Percentiles rank a stretch among this genome's conserved stretches.
These are phyloP conservation scores for Pangasianodon hypophthalmus DNA, from an alignment of 2,113 vertebrate genomes.

Conservation along the genomic window DNA sequence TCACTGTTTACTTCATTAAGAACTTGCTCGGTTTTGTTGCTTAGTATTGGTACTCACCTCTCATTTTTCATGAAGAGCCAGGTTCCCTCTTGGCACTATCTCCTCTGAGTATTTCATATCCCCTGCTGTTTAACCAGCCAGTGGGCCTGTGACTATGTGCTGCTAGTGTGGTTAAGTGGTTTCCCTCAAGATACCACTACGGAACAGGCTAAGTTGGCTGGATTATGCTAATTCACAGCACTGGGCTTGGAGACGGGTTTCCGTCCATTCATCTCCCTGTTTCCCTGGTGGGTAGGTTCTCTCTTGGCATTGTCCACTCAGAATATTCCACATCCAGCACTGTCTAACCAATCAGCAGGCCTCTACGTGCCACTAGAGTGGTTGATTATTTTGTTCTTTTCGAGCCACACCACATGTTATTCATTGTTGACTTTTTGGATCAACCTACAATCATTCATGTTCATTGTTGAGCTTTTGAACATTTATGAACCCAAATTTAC, in stretches of 20 bases:
- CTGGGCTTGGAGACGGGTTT: neutral
- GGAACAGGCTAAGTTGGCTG: neutral
- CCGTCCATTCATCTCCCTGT: neutral
- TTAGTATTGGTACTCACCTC: neutral
- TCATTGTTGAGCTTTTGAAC: neutral
- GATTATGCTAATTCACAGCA: neutral
- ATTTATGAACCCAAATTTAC: neutral
- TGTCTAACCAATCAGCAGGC: neutral
- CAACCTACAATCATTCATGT: neutral
- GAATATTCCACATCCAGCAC: neutral
- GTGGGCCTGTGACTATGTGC: neutral
- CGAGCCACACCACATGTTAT: neutral
- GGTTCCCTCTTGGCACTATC: neutral
- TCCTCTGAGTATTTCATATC: too few relatives aligned
- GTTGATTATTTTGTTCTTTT: neutral
- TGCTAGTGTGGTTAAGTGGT: neutral
- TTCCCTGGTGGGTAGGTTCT: neutral
- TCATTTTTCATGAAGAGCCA: neutral
- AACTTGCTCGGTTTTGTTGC: neutral
- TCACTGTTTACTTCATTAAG: neutral
- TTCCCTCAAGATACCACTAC: neutral
- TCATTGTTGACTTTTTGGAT: neutral
- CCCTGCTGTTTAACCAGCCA: neutral
- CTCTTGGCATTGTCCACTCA: neutral
- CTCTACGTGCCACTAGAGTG: too few relatives aligned